These are phyloP conservation scores for Meandrusa payeni DNA, from an alignment of 2,888 invertebrate genomes.

Conservation along the genomic window DNA sequence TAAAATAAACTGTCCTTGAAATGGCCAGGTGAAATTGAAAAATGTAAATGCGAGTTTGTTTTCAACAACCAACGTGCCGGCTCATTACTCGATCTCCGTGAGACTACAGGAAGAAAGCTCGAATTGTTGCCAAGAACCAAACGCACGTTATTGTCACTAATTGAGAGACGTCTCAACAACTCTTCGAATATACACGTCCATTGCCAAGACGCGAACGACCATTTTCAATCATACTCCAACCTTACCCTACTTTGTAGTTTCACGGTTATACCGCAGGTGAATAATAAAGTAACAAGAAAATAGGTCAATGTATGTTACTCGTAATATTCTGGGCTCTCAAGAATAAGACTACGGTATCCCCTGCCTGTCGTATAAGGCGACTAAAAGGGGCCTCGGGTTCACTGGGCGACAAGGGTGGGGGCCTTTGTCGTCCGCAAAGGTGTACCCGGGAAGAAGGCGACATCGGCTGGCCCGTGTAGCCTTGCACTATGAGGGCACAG, in stretches of 20 bases:
- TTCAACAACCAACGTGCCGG: conserved; percentile 5
- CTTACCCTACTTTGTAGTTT: conserved; percentile 21
- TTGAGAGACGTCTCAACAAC: conserved; percentile 21
- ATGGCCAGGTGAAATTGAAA: background rate
- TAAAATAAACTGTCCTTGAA: no score
- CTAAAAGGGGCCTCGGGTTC: no score
- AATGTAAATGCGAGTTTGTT: conserved; percentile 1
- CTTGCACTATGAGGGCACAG: no score
- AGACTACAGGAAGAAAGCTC: conserved; percentile 14
- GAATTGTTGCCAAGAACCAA: conserved; percentile 9
- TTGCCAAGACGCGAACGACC: conserved; percentile 16
- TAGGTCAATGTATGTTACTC: no score
- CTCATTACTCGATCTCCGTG: conserved; percentile 13
- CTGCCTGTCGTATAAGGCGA: no score
- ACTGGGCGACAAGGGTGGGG: no score
- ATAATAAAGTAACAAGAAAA: conserved; percentile 3
- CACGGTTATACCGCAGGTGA: conserved; percentile 16
- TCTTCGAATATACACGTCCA: conserved; percentile 17
- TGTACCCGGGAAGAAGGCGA: no score
- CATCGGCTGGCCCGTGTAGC: no score
- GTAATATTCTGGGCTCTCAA: no score
- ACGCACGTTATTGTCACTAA: conserved; percentile 19
- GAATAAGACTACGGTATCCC: no score
- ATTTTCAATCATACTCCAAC: conserved; percentile 14
- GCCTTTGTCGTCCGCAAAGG: no score